Conservation (phyloP, 2,888 invertebrate species). For the Eupsilia transversa region DNA sequence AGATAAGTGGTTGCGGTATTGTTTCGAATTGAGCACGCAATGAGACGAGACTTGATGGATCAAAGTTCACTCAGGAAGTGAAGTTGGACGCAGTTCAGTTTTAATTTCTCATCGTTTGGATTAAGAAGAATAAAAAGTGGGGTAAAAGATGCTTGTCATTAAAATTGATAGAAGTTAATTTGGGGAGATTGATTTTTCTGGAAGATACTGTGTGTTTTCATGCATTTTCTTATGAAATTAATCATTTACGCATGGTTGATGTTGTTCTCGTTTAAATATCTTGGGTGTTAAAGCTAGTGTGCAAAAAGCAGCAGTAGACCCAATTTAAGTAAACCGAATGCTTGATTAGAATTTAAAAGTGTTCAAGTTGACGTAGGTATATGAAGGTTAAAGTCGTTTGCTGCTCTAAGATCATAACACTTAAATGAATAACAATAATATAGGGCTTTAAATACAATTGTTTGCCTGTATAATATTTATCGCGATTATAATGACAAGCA, state of each 20-base stretch:
- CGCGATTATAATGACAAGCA: constrained; percentile 43
- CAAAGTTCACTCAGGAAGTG: constrained; percentile 67
- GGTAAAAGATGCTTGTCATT: constrained; percentile 16
- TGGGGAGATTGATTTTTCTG: not conserved
- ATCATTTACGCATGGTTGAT: not conserved
- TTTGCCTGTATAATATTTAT: constrained; percentile 36
- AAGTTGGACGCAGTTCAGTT: constrained; percentile 44
- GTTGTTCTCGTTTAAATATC: not conserved
- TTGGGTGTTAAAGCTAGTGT: not conserved
- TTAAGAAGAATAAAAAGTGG: constrained; percentile 23
- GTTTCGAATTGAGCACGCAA: constrained; percentile 82
- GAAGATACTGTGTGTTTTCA: not conserved
- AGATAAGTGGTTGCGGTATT: constrained; percentile 82
- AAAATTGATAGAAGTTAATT: constrained; percentile 4
- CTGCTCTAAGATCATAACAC: constrained; percentile 32
- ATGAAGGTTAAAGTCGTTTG: constrained; percentile 31
- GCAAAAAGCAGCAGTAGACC: not conserved
- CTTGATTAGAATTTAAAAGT: not conserved
- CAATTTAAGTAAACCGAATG: not conserved
- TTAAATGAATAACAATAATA: constrained; percentile 32
- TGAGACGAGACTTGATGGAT: constrained; percentile 67
- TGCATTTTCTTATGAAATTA: not conserved
- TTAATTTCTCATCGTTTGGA: constrained; percentile 53
- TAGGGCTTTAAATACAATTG: constrained; percentile 30
- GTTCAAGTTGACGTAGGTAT: constrained; percentile 3